A percentile compares a stretch with the other conserved stretches of the same genome.
Evolutionary conservation across 2,888 invertebrate genomes (phyloP).

Genomic region (Cryptophagus acutangulus): DNA sequence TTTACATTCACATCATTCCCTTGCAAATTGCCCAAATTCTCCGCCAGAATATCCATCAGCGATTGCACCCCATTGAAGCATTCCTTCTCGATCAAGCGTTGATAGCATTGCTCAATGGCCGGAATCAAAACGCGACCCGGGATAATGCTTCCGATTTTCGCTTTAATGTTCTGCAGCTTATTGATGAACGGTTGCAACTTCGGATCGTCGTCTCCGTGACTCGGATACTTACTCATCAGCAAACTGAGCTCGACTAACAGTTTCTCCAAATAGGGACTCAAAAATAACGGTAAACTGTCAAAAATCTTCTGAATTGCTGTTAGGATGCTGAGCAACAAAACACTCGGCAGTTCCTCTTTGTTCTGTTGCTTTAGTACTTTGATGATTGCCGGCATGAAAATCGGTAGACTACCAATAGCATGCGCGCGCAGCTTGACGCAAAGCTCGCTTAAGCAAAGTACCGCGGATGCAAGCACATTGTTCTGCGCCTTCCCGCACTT

Average conservation of each 20-base stretch:
- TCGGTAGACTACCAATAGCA: slow-evolving; percentile 67
- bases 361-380: slow-evolving; percentile 60
- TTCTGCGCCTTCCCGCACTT: slow-evolving; percentile 52
- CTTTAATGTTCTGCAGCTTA: slow-evolving; percentile 59
- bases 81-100: slow-evolving; percentile 55
- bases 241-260: slow-evolving; percentile 62
- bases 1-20: slow-evolving; percentile 60
- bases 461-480: slow-evolving; percentile 67
- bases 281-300: slow-evolving; percentile 73
- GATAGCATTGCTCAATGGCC: slow-evolving; percentile 62
- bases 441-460: slow-evolving; percentile 74
- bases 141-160: slow-evolving; percentile 63
- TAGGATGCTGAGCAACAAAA: slow-evolving; percentile 68
- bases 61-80: slow-evolving; percentile 60
- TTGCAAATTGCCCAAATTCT: slow-evolving; percentile 62
- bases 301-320: slow-evolving; percentile 78
- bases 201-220: slow-evolving; percentile 39
- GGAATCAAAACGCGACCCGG: slow-evolving; percentile 75
- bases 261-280: slow-evolving; percentile 79
- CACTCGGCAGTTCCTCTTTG: slow-evolving; percentile 53
- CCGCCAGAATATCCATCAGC: slow-evolving; percentile 71
- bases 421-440: slow-evolving; percentile 71
- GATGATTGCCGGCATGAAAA: slow-evolving; percentile 72
- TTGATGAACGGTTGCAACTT: slow-evolving; percentile 54
- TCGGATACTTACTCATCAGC: slow-evolving; percentile 40